Evolutionary conservation across 2,113 vertebrate genomes (phyloP), one percentile per base, ranked within the genome.

Genomic region (Caranx melampygus): DNA sequence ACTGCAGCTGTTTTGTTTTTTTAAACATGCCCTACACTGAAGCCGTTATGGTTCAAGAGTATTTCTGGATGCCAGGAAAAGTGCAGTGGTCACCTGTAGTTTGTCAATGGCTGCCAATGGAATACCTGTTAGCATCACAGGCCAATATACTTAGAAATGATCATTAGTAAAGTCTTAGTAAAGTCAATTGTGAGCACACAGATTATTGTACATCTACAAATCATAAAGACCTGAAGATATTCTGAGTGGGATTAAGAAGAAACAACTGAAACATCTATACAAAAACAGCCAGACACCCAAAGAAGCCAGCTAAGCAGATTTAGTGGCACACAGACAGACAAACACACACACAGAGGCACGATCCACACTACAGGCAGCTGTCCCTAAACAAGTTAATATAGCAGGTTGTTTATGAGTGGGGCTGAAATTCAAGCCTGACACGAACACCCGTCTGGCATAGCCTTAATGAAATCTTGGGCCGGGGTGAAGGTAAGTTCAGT

Each of bases 341-440:
- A 69, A 82, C 78, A 78, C 82, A 74, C 72, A 81, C 78, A 83
- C 69, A 75, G 52, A 83, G 79, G 79, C 80, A 84, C 77, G 64
- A 88, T 81, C 75, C 81, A 78, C 83, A 76, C 67, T 64, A 81
- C 69, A 75, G 72, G 88, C 94, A 96, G 95, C 96, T 96, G 95
- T 96, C 94, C 88, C 85, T 92, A 95, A 95, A 94, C 94, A 91
- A 95, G 95, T 93, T 95, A 95, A 95, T 95, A 95, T 95, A 96
- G 95, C 93, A 93, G 79, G 90, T 93, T 95, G 94, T 95, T 96
- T 96, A 95, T 95, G 92, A 94, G 92, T 86, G 92, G 84, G 88
- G 90, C 84, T 93, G 95, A 95, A 95, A 96, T 87, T 87, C 73
- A 94, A 95, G 86, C 94, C 90, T 52, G 87, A 93, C 92, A 92